Evolutionary conservation across 2,888 invertebrate species (phyloP).

Genomic region (Drosophila kanekoi): DNA sequence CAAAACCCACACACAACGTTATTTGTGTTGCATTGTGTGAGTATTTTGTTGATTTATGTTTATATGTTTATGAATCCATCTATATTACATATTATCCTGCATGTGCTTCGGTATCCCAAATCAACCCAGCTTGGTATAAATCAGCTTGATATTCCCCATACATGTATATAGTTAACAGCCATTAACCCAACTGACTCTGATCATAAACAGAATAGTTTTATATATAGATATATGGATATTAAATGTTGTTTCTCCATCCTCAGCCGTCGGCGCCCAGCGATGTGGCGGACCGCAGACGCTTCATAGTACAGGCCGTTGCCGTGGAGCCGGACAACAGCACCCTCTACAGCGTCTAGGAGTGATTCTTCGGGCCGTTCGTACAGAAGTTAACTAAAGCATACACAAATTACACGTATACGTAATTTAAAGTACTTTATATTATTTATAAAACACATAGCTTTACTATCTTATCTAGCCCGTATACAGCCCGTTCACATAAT

Average conservation of each 20-base stretch:
- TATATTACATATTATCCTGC: constrained; percentile 3
- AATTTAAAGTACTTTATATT: constrained; percentile 28
- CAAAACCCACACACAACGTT: constrained; percentile 49
- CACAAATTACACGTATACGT: constrained; percentile 19
- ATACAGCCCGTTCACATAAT: constrained; percentile 15
- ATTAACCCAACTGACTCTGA: constrained; percentile 2
- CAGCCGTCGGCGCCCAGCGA: constrained; percentile 53
- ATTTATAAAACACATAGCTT: constrained; percentile 53
- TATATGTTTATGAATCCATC: not conserved
- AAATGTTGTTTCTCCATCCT: not conserved
- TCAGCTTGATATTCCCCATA: not conserved
- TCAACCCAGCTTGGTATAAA: constrained; percentile 15
- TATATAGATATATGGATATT: not conserved
- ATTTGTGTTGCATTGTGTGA: constrained; percentile 72
- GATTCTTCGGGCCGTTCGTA: constrained; percentile 7
- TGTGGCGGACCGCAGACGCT: constrained; percentile 78
- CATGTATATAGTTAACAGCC: constrained; percentile 1
- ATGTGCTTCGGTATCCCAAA: constrained; percentile 21
- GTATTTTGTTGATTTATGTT: constrained; percentile 53
- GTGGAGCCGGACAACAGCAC: constrained; percentile 83
- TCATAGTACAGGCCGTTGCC: constrained; percentile 82
- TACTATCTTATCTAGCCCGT: constrained; percentile 20
- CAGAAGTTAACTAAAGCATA: constrained; percentile 26
- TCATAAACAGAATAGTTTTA: not conserved
- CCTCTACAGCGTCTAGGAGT: constrained; percentile 62